Conservation (phyloP, 2,888 invertebrate species). For the Corythucha ciliata region DNA sequence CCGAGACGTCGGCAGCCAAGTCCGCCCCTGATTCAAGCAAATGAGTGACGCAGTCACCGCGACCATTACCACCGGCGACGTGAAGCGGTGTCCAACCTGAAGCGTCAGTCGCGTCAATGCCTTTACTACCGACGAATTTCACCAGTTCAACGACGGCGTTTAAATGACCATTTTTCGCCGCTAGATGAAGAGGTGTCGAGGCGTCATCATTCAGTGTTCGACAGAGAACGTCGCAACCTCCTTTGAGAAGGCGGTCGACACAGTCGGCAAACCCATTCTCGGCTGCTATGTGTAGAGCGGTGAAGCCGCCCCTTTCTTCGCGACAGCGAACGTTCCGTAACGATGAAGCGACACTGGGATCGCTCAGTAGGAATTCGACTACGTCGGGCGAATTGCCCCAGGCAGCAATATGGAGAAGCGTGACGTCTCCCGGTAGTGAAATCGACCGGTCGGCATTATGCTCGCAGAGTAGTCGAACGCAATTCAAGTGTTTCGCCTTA, state of each 20-base stretch:
- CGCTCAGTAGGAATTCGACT: conserved; percentile 45
- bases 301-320: conserved; percentile 42
- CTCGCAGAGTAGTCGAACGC: conserved; percentile 44
- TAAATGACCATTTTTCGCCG: conserved; percentile 34
- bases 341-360: too few relatives aligned
- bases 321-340: too few relatives aligned
- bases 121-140: conserved; percentile 42
- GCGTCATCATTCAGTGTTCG: conserved; percentile 43
- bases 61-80: conserved; percentile 47
- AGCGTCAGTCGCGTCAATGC: conserved; percentile 34
- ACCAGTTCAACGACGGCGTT: conserved; percentile 30
- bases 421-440: conserved; percentile 45
- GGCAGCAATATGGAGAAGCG: conserved; percentile 53
- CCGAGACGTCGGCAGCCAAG: conserved; percentile 40
- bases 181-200: conserved; percentile 36
- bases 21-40: conserved; percentile 45
- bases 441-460: conserved; percentile 45
- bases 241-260: conserved; percentile 41
- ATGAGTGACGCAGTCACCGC: conserved; percentile 48
- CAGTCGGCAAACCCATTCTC: conserved; percentile 46
- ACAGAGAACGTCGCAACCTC: conserved; percentile 44
- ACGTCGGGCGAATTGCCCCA: conserved; percentile 48
- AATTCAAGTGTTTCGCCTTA: conserved; percentile 44
- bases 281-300: conserved; percentile 50
- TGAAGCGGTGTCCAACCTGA: conserved; percentile 42